Evolutionary conservation across 2,797 vertebrate species (phyloP), one percentile per base, ranked within the genome.

Genomic region (Sebastes miniatus): DNA sequence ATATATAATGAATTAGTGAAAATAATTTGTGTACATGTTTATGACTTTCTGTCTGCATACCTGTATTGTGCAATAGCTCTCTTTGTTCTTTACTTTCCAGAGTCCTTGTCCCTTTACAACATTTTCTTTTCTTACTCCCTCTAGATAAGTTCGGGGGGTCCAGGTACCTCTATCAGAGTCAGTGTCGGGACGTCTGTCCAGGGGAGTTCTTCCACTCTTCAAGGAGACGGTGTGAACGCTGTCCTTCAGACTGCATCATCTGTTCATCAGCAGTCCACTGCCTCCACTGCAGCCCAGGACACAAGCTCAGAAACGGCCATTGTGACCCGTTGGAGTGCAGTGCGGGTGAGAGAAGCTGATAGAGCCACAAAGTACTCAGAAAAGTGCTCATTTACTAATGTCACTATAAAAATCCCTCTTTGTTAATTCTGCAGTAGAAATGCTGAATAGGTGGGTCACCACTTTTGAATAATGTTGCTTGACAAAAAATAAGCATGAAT

Each of bases 141-240:
- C 24, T 93, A 99, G 98, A 99, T 77, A 93, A 73, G 74, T 93
- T 93, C n/a, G 94, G 89, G 16, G 88, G 61, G 5, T 57, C 89
- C 16, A 94, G 87, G 63, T 98, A 96, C 91, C 84, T 98, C 7
- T 95, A 96, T 32, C 50, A 77, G 24, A 92, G 94, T 13, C 91
- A 97, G 83, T 99, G 98, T 90, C 93, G 89, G 58, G 95, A 95
- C 6, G 89, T 61, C 69, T 99, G 98, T 84, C 97, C 97, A 0
- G 67, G 72, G n/a, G 95, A 94, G 2, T 87, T 96, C 89, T 97
- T 94, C 84, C 95, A 95, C 71, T 94, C 93, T 0, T 7, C 47
- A 0, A 73, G 62, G 39, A 89, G 88, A 0, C 86, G 10, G 13
- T 99, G 98, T 67, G 78, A 95, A 11, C 78, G 92, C 2, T 99